Evolutionary conservation across 2,113 vertebrate genomes (phyloP), one percentile per base, ranked within the genome.

Genomic region (Muscicapa adusta): DNA sequence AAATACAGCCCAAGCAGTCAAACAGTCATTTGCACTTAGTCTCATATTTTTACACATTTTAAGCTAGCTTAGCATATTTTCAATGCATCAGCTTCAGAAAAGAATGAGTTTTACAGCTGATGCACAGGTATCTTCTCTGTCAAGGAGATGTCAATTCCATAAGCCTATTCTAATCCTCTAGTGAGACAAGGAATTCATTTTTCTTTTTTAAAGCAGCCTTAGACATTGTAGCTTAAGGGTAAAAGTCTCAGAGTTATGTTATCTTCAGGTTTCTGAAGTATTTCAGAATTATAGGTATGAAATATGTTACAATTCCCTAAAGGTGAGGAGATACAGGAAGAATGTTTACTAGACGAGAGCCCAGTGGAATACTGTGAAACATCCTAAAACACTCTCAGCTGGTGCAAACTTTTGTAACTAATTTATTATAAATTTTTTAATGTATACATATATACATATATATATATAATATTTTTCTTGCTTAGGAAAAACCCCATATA

Each of bases 241-340:
- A 67, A 84, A 82, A 83, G 20, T 78, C 31, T 63, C 60, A 74
- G 43, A 89, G 51, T 51, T 68, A 26, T 56, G 24, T 63, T 87
- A 33, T 54, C 26, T 71, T 71, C 43, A 66, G 25, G 10, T 54
- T 84, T 77, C 65, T 81, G 40, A 56, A 71, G 14, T 51, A 78
- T 92, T 93, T 91, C 57, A 63, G 47, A 81, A 67, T n/a, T n/a
- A n/a, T 3, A 73, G 24, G 9, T 89, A 58, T 65, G 20, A 86
- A 94, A 67, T 54, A 60, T 11, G 18, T 51, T 72, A 48, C 28
- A 67, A 12, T 65, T 92, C 28, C 34, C 40, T 15, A 81, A 66
- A 62, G 6, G 22, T 81, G 62, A 76, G 22, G 6, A 8, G 8
- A 25, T 57, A 29, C 7, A 58, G 25, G 8, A 93, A 63, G 12